Percentiles rank a stretch among this genome's conserved stretches.
These are phyloP conservation scores for Pseudococcus viburni DNA, from an alignment of 2,888 invertebrate species.

Conservation along the genomic window DNA sequence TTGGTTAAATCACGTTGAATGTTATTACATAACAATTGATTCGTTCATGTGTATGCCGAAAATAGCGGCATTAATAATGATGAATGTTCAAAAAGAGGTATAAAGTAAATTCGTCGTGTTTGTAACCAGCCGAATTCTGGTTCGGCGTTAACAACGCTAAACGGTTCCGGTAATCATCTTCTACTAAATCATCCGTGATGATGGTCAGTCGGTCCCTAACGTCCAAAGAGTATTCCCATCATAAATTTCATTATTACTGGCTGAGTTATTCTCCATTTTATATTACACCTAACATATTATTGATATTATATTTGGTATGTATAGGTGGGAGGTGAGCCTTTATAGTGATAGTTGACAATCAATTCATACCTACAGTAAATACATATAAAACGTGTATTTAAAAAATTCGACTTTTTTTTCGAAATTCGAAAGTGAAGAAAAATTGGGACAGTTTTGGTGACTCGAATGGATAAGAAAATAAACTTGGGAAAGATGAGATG, in stretches of 20 bases:
- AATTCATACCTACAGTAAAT: too few relatives aligned
- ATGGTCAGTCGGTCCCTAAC: constrained; percentile 51
- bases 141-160: constrained; percentile 49
- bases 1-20: constrained; percentile 65
- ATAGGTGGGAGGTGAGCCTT: too few relatives aligned
- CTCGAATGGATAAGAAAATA: too few relatives aligned
- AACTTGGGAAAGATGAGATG: too few relatives aligned
- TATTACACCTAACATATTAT: constrained; percentile 13
- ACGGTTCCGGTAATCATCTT: constrained; percentile 65
- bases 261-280: constrained; percentile 51
- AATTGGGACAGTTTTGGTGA: too few relatives aligned
- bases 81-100: constrained; percentile 53
- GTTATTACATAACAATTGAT: constrained; percentile 63
- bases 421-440: too few relatives aligned
- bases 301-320: not conserved
- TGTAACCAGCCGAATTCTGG: constrained; percentile 42
- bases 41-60: constrained; percentile 62
- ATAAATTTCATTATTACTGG: constrained; percentile 63
- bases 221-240: constrained; percentile 39
- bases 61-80: constrained; percentile 61
- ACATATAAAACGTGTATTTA: too few relatives aligned
- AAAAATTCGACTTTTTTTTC: too few relatives aligned
- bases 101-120: constrained; percentile 50
- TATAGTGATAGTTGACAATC: too few relatives aligned
- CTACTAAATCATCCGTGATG: constrained; percentile 62